Conservation (phyloP, 1,140 invertebrate genomes). For the Diabrotica undecimpunctata region DNA sequence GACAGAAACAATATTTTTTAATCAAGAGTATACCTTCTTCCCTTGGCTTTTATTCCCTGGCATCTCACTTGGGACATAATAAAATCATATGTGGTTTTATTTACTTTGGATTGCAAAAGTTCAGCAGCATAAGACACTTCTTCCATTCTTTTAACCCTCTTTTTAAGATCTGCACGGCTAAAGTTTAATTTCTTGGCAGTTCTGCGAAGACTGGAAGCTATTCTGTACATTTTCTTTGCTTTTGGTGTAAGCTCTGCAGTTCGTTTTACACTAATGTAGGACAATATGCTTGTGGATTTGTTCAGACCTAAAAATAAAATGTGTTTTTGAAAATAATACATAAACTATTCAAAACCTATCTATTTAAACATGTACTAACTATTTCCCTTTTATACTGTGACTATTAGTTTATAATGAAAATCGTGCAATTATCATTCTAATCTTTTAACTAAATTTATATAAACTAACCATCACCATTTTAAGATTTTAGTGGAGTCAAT, state of each 20-base stretch:
- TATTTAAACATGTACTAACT: too few relatives aligned
- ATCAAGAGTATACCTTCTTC: slow-evolving; percentile 28
- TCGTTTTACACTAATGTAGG: not conserved
- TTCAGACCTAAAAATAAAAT: too few relatives aligned
- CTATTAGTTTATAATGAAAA: too few relatives aligned
- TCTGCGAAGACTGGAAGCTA: slow-evolving; percentile 8
- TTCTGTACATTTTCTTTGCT: not conserved
- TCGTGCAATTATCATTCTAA: too few relatives aligned
- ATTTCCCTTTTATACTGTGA: too few relatives aligned
- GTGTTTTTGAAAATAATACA: too few relatives aligned
- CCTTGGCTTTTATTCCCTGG: slow-evolving; percentile 17
- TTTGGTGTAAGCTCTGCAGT: slow-evolving; percentile 11
- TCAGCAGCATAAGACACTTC: not conserved
- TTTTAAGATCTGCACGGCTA: not conserved
- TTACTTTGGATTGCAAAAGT: slow-evolving; percentile 4
- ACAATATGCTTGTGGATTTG: too few relatives aligned
- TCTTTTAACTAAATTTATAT: too few relatives aligned
- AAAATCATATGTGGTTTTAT: slow-evolving; percentile 23
- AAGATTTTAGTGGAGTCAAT: too few relatives aligned
- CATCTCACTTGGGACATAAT: slow-evolving; percentile 23
- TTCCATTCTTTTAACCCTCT: not conserved
- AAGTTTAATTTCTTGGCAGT: not conserved
- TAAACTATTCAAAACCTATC: slow-evolving; percentile 29
- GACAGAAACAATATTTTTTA: slow-evolving; percentile 35
- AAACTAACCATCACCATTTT: too few relatives aligned